Evolutionary conservation across 53 echinoderm and acorn worm species (phyloP), one percentile per base, ranked within the genome.

Genomic region (Hippasteria phrygiana): DNA sequence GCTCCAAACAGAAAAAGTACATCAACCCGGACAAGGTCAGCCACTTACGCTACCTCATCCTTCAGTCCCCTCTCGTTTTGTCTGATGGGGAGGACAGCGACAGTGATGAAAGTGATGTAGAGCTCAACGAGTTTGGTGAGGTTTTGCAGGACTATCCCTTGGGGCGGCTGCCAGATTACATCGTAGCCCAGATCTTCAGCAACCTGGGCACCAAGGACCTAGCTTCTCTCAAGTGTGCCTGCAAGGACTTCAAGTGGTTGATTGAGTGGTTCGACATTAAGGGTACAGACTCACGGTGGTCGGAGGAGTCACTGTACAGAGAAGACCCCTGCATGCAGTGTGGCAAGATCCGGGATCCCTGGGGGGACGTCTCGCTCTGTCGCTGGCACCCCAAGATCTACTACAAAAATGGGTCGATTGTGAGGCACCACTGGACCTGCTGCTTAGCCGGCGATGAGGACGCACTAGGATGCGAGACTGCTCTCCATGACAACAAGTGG

Each of bases 251-350:
- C 89, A 69, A 89, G 33, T 97, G 95, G 95, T 84, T 97, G 55
- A 97, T 97, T 54, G 92, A 94, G 74, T 37, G 85, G 26, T 97
- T 81, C 78, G 90, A 97, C 89, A 93, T 97, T 22, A 70, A 59
- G 28, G 92, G 94, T 12, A 32, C 40, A 1, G 97, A 97, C 78
- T 94, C 93, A 6, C 73, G 72, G 70, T 97, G 97, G 97, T 69
- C 87, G n/a, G 92, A 90, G 75, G 35, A 62, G 16, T 62, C 73
- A 16, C 71, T 55, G 1, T 97, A 97, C 67, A 74, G 92, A 17
- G 90, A 91, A 40, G 97, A 97, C 74, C 97, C 97, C 55, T 97
- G 97, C 78, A 95, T 95, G 93, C 94, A 97, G 79, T 97, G 97
- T 43, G 97, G 97, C 35, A 97, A 97, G 94, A 93, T 97, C 31